Conservation (phyloP, 2,113 vertebrate species). For the Mirounga angustirostris region DNA sequence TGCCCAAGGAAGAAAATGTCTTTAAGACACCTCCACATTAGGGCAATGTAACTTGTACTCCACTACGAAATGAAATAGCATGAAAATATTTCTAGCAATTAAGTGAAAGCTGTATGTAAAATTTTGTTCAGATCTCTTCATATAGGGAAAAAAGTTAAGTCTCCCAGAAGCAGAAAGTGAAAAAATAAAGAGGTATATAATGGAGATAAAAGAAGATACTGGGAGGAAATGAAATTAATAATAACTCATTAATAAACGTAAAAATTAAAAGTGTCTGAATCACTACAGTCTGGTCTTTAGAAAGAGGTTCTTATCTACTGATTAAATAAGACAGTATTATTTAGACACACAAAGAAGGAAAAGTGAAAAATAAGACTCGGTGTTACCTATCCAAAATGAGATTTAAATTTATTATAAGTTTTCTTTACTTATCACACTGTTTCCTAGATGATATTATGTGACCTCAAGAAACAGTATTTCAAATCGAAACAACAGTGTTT, state of each 20-base stretch:
- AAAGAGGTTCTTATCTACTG: neutral
- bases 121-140: neutral
- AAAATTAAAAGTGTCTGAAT: neutral
- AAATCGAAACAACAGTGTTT: neutral
- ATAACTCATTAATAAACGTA: neutral
- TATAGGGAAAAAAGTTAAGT: neutral
- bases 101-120: neutral
- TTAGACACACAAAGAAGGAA: neutral
- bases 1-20: neutral
- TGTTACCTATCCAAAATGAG: neutral
- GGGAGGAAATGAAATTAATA: neutral
- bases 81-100: neutral
- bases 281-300: neutral
- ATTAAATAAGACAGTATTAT: neutral
- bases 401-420: neutral
- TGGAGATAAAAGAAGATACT: neutral
- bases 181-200: neutral
- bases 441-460: neutral
- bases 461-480: conserved; percentile 29
- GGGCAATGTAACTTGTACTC: neutral
- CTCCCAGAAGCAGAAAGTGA: neutral
- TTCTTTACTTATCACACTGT: neutral
- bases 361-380: neutral
- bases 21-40: neutral
- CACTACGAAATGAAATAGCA: conserved; percentile 28